Evolutionary conservation across 2,888 invertebrate species (phyloP), one percentile per base, ranked within the genome.

Genomic region (Operophtera brumata): DNA sequence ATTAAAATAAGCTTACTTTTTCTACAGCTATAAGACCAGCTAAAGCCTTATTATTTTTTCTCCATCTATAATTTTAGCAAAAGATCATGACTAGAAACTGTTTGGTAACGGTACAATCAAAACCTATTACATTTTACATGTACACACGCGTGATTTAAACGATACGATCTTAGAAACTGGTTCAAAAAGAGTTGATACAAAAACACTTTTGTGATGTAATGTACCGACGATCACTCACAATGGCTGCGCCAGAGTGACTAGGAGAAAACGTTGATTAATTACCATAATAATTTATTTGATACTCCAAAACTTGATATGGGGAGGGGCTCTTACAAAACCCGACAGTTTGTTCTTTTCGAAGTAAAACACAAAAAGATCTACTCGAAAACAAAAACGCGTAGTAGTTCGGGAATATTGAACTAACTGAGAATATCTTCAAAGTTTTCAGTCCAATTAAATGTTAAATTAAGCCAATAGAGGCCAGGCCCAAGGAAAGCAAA

Each of bases 231-330:
- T 88, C 88, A 86, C 81, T 88, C 86, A 88, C 88, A 89, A 87
- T 86, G 71, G 78, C 78, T 72, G 77, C 28, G 26, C 11, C 75
- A 70, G 79, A 90, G 86, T 90, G 89, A 90, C 88, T 89, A 73
- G 88, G 83, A 89, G 88, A 89, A 89, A 89, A 90, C 89, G 85
- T 87, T 90, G 90, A 90, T 90, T 90, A 90, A 90, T 90, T 89
- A 89, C 87, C 87, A 89, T 88, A 89, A 90, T 90, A 86, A 89
- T 90, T 90, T 90, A 90, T 90, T 89, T 90, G 90, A 87, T 90
- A 89, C 88, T 84, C 87, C 80, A 82, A 86, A 89, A 87, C 85
- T 86, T 83, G 87, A 86, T 85, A 84, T 71, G 71, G 79, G 84
- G 84, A 78, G 84, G 84, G 81, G 83, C 80, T 32, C 78, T 84